Conservation (phyloP, 2,113 vertebrate genomes). For the Petrocephalus microphthalmus region DNA sequence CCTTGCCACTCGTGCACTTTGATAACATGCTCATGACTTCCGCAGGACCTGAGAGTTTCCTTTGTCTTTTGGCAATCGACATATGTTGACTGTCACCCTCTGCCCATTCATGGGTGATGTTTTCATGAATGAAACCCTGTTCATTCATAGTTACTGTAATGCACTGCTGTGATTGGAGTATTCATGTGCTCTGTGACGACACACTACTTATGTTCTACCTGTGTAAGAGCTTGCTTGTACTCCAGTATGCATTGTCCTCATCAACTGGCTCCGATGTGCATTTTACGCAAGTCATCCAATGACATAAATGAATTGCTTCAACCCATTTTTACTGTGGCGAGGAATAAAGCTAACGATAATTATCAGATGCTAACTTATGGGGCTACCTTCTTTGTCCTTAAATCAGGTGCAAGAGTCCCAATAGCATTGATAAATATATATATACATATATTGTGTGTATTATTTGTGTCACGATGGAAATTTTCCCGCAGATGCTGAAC, state of each 20-base stretch:
- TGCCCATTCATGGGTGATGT: background rate
- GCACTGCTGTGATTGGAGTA: constrained; percentile 14
- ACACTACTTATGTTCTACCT: background rate
- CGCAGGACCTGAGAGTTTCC: background rate
- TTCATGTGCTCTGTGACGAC: constrained; percentile 13
- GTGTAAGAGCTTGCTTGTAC: background rate
- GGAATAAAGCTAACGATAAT: background rate
- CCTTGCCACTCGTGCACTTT: constrained; percentile 32
- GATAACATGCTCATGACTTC: constrained; percentile 12
- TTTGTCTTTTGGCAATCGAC: background rate
- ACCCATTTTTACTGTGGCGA: background rate
- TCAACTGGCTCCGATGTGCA: background rate
- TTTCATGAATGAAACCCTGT: background rate
- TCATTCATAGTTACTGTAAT: constrained; percentile 24
- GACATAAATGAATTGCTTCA: background rate
- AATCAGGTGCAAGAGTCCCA: constrained; percentile 20
- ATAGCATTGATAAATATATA: background rate
- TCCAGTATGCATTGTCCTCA: background rate
- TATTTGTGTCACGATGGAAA: background rate
- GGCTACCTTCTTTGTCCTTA: constrained; percentile 15
- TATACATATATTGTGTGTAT: background rate
- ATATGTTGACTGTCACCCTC: background rate
- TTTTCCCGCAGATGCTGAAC: constrained; percentile 4
- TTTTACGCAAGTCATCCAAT: background rate
- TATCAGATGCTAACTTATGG: background rate